Evolutionary conservation across 2,797 vertebrate genomes (phyloP).

Genomic region (Kryptopterus vitreolus): DNA sequence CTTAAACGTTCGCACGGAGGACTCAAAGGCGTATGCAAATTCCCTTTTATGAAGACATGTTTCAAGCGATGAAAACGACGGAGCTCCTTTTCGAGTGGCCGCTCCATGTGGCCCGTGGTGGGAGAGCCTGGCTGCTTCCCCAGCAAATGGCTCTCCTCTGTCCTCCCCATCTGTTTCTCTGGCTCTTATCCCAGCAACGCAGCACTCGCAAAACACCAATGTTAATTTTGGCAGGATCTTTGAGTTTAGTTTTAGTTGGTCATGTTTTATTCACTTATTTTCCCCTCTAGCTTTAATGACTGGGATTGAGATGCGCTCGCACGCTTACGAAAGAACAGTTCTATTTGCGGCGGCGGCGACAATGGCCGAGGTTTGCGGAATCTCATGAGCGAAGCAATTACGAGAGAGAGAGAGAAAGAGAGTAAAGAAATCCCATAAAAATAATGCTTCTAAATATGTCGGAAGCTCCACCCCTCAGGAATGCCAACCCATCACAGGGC

Average conservation of each 20-base stretch:
- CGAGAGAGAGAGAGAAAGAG: background rate
- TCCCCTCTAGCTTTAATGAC: background rate
- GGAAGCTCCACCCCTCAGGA: background rate
- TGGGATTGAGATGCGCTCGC: background rate
- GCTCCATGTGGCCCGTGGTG: conserved; percentile 47
- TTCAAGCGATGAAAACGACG: conserved; percentile 38
- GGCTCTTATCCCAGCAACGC: conserved; percentile 45
- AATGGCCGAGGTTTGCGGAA: background rate
- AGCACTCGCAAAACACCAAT: conserved; percentile 29
- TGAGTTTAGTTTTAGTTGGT: conserved; percentile 7
- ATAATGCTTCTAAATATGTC: too few species aligned
- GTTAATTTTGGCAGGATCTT: conserved; percentile 24
- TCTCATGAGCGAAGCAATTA: background rate
- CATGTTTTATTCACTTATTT: conserved; percentile 7
- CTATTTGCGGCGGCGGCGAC: background rate
- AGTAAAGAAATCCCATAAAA: background rate
- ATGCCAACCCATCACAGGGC: too few species aligned
- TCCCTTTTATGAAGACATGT: conserved; percentile 40
- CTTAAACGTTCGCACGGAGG: conserved; percentile 33
- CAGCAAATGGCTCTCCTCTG: conserved; percentile 56
- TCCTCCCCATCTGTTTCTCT: conserved; percentile 57
- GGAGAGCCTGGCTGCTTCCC: conserved; percentile 53
- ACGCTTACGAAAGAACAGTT: background rate
- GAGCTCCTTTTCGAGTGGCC: conserved; percentile 38
- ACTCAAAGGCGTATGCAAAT: conserved; percentile 41